Conservation (phyloP, 2,113 vertebrate genomes). For the Lanius ludovicianus region DNA sequence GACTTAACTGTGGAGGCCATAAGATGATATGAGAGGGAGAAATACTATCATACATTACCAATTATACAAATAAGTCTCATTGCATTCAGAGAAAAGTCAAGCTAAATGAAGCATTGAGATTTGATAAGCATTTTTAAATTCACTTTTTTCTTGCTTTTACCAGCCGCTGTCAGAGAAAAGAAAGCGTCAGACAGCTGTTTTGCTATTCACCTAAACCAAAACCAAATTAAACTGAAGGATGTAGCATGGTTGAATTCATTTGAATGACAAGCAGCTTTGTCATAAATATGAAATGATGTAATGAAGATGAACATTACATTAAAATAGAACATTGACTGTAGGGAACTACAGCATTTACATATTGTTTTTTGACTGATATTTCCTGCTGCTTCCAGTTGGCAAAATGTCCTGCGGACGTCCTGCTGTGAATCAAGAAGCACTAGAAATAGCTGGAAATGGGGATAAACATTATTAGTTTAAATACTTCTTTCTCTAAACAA, state of each 20-base stretch:
- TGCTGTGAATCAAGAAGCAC: background rate
- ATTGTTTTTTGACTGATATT: background rate
- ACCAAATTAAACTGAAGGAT: background rate
- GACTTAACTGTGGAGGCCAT: background rate
- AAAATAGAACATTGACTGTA: background rate
- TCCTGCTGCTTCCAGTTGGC: background rate
- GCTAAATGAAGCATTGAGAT: background rate
- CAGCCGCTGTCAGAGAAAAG: background rate
- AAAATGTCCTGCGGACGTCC: background rate
- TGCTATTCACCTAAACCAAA: background rate
- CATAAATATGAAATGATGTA: background rate
- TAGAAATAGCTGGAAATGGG: background rate
- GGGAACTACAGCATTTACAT: background rate
- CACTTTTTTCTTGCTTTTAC: background rate
- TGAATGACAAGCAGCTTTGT: background rate
- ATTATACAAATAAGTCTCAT: background rate
- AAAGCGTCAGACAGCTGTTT: background rate
- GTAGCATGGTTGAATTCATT: background rate
- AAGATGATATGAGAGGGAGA: background rate
- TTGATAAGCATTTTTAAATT: background rate
- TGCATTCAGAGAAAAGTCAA: background rate
- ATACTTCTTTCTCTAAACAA: background rate
- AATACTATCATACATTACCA: background rate
- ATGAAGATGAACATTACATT: background rate
- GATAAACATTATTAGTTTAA: background rate